Percentiles rank a stretch among this genome's conserved stretches.
Conservation (phyloP, 2,113 vertebrate genomes). For the Tragelaphus imberbis region DNA sequence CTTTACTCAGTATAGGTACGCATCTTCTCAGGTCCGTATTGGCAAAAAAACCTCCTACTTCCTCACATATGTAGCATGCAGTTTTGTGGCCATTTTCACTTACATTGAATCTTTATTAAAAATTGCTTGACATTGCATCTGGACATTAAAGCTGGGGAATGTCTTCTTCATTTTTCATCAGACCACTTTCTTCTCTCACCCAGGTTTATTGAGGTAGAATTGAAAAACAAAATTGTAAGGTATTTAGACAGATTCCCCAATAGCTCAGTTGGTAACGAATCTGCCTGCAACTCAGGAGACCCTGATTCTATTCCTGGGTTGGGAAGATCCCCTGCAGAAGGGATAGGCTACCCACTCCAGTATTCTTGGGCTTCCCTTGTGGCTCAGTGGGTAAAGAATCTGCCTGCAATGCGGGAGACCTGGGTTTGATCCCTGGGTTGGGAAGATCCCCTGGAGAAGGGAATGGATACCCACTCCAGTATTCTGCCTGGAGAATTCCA, state of each 20-base stretch:
- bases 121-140: neutral
- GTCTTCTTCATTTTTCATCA: neutral
- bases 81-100: neutral
- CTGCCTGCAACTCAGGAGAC: no score
- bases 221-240: neutral
- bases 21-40: neutral
- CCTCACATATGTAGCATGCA: neutral
- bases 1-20: neutral
- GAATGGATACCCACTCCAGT: neutral
- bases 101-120: neutral
- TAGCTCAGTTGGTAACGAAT: neutral
- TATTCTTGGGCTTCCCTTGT: no score
- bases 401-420: neutral
- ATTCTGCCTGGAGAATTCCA: neutral
- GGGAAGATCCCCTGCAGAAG: no score
- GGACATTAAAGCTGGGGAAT: neutral
- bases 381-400: neutral
- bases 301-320: no score
- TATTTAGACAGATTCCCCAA: neutral
- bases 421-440: neutral
- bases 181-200: neutral
- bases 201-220: neutral
- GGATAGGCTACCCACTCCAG: no score
- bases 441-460: neutral
- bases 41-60: neutral